phyloP scores from a whole-genome alignment of 1,140 invertebrate species.

The Bombus consobrinus region DNA sequence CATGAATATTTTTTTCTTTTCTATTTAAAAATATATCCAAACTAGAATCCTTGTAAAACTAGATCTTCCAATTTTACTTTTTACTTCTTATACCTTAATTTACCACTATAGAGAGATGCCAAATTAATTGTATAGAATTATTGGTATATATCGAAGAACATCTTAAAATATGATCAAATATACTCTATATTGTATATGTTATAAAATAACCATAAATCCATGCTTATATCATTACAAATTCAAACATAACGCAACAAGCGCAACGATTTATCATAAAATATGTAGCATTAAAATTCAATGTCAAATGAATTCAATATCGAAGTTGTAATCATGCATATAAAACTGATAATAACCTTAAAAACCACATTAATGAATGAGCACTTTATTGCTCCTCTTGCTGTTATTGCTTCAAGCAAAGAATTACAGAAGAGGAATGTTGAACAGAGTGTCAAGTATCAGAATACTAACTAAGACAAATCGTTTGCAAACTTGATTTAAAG shows the following conservation, averaged over 20 bases:
- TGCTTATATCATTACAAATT: conserved; percentile 12
- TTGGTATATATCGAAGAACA: background rate
- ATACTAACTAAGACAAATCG: background rate
- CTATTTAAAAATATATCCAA: conserved; percentile 24
- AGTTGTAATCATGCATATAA: background rate
- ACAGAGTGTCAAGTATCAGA: background rate
- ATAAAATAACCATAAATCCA: conserved; percentile 20
- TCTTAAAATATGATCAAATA: conserved; percentile 7
- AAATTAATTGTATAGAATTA: conserved; percentile 6
- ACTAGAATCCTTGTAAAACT: conserved; percentile 2
- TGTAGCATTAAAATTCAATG: conserved; percentile 37
- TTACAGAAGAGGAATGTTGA: background rate
- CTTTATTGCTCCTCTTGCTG: conserved; percentile 16
- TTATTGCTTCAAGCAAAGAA: conserved; percentile 20
- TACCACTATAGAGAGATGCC: no score
- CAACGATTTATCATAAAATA: conserved; percentile 40
- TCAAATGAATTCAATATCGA: background rate
- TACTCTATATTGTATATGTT: background rate
- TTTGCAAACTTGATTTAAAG: background rate
- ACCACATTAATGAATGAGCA: background rate
- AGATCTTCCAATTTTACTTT: background rate
- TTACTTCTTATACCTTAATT: background rate
- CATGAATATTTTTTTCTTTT: background rate
- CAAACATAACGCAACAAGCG: conserved; percentile 36
- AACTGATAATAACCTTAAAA: background rate